Base-by-base conservation (phyloP, 2,113 vertebrate species). In the Ciconia stormi region DNA sequence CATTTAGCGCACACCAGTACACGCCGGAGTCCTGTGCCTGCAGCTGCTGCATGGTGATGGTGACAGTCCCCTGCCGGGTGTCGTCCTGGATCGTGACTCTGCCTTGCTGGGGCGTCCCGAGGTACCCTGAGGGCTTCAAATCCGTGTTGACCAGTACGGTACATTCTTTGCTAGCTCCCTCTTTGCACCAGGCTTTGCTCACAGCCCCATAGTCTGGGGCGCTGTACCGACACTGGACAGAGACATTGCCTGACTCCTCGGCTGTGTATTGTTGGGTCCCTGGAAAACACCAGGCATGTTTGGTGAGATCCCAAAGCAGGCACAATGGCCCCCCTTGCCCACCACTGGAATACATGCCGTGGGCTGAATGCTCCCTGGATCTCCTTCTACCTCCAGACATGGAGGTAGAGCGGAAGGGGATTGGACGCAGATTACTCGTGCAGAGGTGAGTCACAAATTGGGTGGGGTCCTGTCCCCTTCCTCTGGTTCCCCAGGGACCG, bases 1-100 rank as follows among this genome's bases (percentile, higher is more conserved):
- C 47, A 10, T 50, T 74, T 3, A 97, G 96, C 1, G 82, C 96
- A 17, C 98, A 98, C 76, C 27, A 95, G 86, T 97, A 98, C 21
- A 95, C 46, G 0, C 97, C 97, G 0, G 96, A 63, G 65, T 98
- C 97, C 61, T 69, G 22, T 19, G 1, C 47, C 74, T 7, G 91
- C 79, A 98, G 90, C 32, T 63, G 42, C n/a, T 29, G 17, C 90
- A 98, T 87, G 59, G 1, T 87, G 86, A 98, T 0, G 0, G 44
- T 49, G 47, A 98, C 32, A 11, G 65, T 4, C 13, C 88, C 66
- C 12, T 83, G 62, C 14, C 0, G 1, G 6, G 3, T 13, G n/a
- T 89, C 6, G 0, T 98, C 95, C 81, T 27, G 40, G 36, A 97
- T 92, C 0, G 3, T 86, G n/a, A 84, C 10, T 26, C 59, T 73